Conservation (phyloP, 2,888 invertebrate species). For the Congeria kusceri region DNA sequence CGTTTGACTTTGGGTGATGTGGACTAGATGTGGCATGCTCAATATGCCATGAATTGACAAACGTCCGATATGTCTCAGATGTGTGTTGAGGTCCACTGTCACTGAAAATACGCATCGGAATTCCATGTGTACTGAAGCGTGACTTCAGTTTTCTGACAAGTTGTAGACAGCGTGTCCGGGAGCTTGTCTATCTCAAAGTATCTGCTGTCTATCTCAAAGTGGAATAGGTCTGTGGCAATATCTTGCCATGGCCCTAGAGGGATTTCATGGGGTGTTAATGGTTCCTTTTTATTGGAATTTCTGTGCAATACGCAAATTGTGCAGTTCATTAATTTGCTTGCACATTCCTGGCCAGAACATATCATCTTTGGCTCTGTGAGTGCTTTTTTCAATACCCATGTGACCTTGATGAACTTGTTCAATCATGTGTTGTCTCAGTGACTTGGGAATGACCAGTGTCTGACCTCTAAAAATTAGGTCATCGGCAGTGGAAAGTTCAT, state of each 20-base stretch:
- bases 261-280: constrained; percentile 38
- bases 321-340: constrained; percentile 49
- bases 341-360: constrained; percentile 60
- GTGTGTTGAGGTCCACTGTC: constrained; percentile 62
- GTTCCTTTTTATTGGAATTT: constrained; percentile 52
- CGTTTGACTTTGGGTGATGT: constrained; percentile 61
- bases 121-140: constrained; percentile 46
- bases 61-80: constrained; percentile 24
- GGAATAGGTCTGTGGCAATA: constrained; percentile 65
- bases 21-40: constrained; percentile 48
- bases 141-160: constrained; percentile 57
- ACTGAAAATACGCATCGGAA: not conserved
- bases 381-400: constrained; percentile 21
- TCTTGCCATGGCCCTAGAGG: constrained; percentile 55
- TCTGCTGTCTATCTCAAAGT: constrained; percentile 26
- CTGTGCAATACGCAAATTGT: constrained; percentile 32
- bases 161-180: constrained; percentile 28
- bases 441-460: constrained; percentile 41
- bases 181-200: constrained; percentile 61
- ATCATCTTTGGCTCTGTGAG: too few relatives aligned
- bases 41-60: constrained; percentile 49
- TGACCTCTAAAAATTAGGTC: constrained; percentile 48
- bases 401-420: constrained; percentile 29
- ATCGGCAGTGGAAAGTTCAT: constrained; percentile 29
- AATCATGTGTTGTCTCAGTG: constrained; percentile 30